phyloP scores from a whole-genome alignment of 2,888 invertebrate species.

The Leptinotarsa tumamoca region DNA sequence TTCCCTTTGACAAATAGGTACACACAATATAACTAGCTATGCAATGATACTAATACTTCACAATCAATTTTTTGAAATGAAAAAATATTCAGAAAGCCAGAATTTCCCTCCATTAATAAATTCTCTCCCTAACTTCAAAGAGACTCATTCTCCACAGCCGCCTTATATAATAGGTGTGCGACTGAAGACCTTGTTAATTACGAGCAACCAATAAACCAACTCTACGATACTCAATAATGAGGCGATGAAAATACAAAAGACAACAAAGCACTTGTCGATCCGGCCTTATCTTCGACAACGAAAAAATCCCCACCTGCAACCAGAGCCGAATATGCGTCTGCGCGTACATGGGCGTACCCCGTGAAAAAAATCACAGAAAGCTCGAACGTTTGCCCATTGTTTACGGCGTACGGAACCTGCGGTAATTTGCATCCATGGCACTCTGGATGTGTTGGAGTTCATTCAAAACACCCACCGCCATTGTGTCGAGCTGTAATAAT shows the following conservation, averaged over 20 bases:
- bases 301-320: constrained; percentile 21
- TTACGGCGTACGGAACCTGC: constrained; percentile 54
- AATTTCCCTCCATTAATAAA: background rate
- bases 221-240: constrained; percentile 1
- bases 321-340: constrained; percentile 12
- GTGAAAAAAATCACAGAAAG: constrained; percentile 51
- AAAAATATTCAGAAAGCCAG: too few relatives aligned
- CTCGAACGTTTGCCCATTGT: constrained; percentile 55
- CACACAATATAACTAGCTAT: too few relatives aligned
- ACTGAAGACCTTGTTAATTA: constrained; percentile 11
- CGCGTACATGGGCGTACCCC: constrained; percentile 26
- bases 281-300: constrained; percentile 9
- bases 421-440: constrained; percentile 61
- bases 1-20: too few relatives aligned
- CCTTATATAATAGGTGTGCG: background rate
- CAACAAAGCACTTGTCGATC: constrained; percentile 21
- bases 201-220: constrained; percentile 10
- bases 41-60: too few relatives aligned
- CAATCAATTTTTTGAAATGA: too few relatives aligned
- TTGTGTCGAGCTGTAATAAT: constrained; percentile 60
- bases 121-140: background rate
- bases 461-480: constrained; percentile 64
- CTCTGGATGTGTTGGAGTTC: constrained; percentile 63
- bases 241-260: constrained; percentile 19
- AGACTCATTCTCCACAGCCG: background rate